Base-by-base conservation (phyloP, 2,888 invertebrate genomes). In the Alsophila aescularia region DNA sequence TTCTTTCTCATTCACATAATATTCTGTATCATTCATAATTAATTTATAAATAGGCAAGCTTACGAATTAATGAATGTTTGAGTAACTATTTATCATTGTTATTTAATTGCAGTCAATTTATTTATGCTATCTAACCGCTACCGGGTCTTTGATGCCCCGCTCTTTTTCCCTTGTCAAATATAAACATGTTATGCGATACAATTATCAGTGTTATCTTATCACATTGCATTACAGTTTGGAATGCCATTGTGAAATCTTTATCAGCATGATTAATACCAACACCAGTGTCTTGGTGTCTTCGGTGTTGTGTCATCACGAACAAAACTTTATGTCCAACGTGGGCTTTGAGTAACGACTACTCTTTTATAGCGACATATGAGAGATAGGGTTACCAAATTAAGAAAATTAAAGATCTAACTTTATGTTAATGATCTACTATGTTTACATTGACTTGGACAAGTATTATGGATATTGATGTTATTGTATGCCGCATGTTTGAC, bases 241-340 rank as follows among this genome's bases (percentile, higher is more conserved):
- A 58, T 64, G 42, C 40, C 16, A 44, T 64, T 62, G 59, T 55
- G 62, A 58, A 64, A 64, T 53, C 44, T 48, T 64, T 60, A 64
- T 62, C 64, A 55, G 10, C 39, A 41, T 54, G 60, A 64, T 60
- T 54, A 60, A 60, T 60, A 36, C 41, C 53, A 24, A 55, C 58
- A 56, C 29, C 50, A 39, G 34, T 24, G 52, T 47, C 49, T 48
- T 27, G n/a, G 37, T 32, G 40, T 55, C 44, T 52, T 40, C 37
- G 44, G 57, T 52, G 54, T 63, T 58, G 63, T 64, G 64, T 60
- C 64, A 61, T 56, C 59, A 44, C 18, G 51, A 56, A 60, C 61
- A 52, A 44, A 61, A 43, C 57, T 59, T 52, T 40, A 51, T 47
- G 55, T 52, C 35, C 12, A 14, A 58, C 58, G 62, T 64, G 60